Evolutionary conservation across 2,113 vertebrate genomes (phyloP).

Genomic region (Sphyrna mokarran): DNA sequence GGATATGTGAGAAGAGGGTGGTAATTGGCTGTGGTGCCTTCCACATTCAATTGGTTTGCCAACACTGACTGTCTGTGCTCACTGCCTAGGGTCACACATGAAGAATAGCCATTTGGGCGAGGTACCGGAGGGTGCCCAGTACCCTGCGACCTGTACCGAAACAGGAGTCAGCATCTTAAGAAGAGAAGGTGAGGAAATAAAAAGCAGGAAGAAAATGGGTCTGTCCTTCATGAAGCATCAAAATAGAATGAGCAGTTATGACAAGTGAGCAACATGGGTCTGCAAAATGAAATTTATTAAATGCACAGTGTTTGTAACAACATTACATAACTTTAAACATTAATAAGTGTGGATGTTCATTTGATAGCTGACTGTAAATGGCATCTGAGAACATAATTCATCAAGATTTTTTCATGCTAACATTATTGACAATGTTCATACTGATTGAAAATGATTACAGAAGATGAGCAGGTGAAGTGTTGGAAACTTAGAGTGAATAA

Average conservation of each 20-base stretch:
- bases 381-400: neutral
- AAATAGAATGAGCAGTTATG: neutral
- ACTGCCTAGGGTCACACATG: constrained; percentile 26
- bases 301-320: neutral
- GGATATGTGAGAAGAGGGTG: neutral
- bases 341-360: neutral
- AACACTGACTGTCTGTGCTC: constrained; percentile 33
- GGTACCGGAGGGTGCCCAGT: constrained; percentile 32
- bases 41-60: neutral
- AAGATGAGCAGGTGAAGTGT: neutral
- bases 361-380: neutral
- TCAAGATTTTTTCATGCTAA: neutral
- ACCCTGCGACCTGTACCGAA: constrained; percentile 24
- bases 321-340: neutral
- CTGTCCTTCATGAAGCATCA: neutral
- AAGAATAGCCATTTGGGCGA: constrained; percentile 19
- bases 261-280: neutral
- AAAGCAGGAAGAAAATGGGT: neutral
- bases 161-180: constrained; percentile 28
- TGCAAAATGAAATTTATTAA: neutral
- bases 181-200: constrained; percentile 31
- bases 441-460: no score
- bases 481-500: neutral
- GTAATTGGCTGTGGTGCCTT: neutral
- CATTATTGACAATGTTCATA: neutral